Evolutionary conservation across 2,888 invertebrate genomes (phyloP).

Genomic region (Osmoderma eremita): DNA sequence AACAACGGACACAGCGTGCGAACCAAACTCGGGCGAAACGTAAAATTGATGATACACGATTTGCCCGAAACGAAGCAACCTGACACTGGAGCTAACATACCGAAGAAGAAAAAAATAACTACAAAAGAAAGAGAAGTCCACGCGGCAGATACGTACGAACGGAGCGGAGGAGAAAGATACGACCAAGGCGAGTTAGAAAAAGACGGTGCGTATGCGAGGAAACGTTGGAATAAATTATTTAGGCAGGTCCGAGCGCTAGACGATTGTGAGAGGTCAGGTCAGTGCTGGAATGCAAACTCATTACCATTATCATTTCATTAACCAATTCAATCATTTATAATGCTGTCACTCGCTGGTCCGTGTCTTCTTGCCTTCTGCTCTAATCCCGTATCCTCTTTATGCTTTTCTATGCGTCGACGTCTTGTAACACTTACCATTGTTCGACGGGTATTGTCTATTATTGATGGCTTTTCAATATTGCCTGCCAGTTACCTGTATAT

Average conservation of each 20-base stretch:
- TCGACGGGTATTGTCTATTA: conserved; percentile 33
- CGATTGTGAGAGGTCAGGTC: conserved; percentile 52
- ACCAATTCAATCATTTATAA: conserved; percentile 53
- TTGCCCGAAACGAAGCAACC: conserved; percentile 13
- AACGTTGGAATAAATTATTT: conserved; percentile 48
- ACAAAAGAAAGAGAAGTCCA: neutral
- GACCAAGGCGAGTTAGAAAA: neutral
- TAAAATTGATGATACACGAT: conserved; percentile 40
- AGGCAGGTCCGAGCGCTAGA: conserved; percentile 47
- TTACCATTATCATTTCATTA: conserved; percentile 54
- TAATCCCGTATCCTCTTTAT: conserved; percentile 5
- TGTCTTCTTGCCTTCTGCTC: neutral
- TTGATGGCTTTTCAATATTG: conserved; percentile 34
- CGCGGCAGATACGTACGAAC: neutral
- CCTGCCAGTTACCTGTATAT: conserved; percentile 9
- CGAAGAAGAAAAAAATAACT: neutral
- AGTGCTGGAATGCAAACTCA: conserved; percentile 52
- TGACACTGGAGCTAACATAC: neutral
- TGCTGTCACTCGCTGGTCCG: conserved; percentile 49
- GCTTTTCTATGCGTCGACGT: neutral
- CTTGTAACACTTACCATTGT: conserved; percentile 36
- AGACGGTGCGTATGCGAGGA: conserved; percentile 20
- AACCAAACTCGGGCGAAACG: conserved; percentile 14
- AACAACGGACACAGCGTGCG: conserved; percentile 20
- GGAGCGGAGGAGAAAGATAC: conserved; percentile 1